Percentiles rank a stretch among this genome's conserved stretches.
Evolutionary conservation across 1,140 invertebrate genomes (phyloP).

Genomic region (Nylanderia fulva): DNA sequence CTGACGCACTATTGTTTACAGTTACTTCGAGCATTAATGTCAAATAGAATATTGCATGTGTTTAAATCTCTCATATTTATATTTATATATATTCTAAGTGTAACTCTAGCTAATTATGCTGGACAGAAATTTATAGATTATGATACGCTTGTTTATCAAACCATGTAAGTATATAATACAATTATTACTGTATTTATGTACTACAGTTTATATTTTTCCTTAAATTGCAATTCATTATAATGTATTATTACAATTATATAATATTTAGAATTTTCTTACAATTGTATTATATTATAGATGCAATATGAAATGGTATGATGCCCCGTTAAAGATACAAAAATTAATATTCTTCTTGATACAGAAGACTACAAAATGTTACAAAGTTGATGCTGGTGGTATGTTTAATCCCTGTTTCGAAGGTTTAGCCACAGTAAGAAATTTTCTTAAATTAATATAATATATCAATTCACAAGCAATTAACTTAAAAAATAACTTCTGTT

Average conservation of each 20-base stretch:
- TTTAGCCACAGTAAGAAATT: conserved; percentile 22
- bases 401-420: conserved; percentile 29
- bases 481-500: not conserved
- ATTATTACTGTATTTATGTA: not conserved
- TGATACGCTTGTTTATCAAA: not conserved
- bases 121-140: conserved; percentile 27
- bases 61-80: not conserved
- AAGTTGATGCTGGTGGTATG: conserved; percentile 34
- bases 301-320: conserved; percentile 33
- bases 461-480: not conserved
- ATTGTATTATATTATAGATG: conserved; percentile 32
- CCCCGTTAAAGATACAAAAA: conserved; percentile 26
- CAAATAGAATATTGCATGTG: not conserved
- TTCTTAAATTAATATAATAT: not conserved
- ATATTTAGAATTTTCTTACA: not conserved
- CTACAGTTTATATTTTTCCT: not conserved
- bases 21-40: not conserved
- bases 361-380: conserved; percentile 36
- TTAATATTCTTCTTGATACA: conserved; percentile 23
- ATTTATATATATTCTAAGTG: not conserved
- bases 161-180: not conserved
- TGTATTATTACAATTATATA: not conserved
- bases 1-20: not conserved
- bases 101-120: conserved; percentile 5
- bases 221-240: not conserved